These are phyloP conservation scores for Hemiscyllium ocellatum DNA, from an alignment of 2,113 vertebrate genomes.

Conservation along the genomic window DNA sequence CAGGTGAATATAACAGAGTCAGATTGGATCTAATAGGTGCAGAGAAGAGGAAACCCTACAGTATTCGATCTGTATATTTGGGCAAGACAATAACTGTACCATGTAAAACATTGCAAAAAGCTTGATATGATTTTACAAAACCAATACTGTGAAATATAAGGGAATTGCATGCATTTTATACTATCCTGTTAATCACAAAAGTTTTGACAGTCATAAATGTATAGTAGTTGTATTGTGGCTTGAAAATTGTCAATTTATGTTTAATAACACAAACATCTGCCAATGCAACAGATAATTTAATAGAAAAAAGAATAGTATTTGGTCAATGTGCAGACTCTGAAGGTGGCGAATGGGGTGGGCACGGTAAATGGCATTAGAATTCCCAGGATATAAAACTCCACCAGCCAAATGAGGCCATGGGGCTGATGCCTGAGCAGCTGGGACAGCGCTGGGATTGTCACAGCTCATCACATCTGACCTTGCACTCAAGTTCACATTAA, in stretches of 20 bases:
- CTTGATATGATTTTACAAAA: slow-evolving; percentile 17
- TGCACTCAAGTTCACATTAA: slow-evolving; percentile 38
- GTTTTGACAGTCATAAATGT: not conserved
- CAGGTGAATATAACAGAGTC: not conserved
- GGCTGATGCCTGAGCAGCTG: slow-evolving; percentile 38
- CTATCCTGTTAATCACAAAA: not conserved
- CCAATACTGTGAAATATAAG: not conserved
- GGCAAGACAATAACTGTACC: not conserved
- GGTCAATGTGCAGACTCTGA: slow-evolving; percentile 38
- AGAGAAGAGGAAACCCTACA: not conserved
- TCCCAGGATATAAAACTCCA: slow-evolving; percentile 37
- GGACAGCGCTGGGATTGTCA: slow-evolving; percentile 37
- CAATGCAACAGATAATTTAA: not conserved
- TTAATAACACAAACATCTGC: slow-evolving; percentile 38
- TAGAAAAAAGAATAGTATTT: slow-evolving; percentile 37
- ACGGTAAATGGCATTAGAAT: not conserved
- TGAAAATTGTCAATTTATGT: slow-evolving; percentile 30
- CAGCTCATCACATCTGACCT: slow-evolving; percentile 38
- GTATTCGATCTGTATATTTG: not conserved
- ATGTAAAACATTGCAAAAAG: not conserved
- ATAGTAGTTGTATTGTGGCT: not conserved
- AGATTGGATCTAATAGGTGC: not conserved
- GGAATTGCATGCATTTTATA: not conserved
- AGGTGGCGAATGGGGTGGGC: not conserved
- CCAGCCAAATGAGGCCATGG: slow-evolving; percentile 25